Evolutionary conservation across 2,797 vertebrate genomes (phyloP), one percentile per base, ranked within the genome.

Genomic region (Graptemys geographica): DNA sequence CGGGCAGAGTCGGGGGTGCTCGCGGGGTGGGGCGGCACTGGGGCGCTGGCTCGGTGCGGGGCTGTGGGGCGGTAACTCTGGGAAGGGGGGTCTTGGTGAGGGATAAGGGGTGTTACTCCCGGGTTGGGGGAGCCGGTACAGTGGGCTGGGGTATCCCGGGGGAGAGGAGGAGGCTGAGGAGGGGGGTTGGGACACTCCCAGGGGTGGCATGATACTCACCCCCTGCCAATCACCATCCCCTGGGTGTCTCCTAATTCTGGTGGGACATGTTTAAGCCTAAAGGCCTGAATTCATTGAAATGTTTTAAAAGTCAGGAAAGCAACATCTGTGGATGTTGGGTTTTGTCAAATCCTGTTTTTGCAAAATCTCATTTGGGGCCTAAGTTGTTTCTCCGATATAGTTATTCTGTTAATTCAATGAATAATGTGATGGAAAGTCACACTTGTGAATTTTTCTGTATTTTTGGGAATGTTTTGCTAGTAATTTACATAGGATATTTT

Each of bases 1-100:
- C 11, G 5, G 21, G 51, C 44, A 15, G 8, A 1, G 2, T 4
- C 15, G 5, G 83, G 55, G 7, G 11, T 0, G 76, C 69, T n/a
- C 8, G n/a, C 23, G 10, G 55, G 55, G 11, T 23, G 81, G 11
- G 52, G 31, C 21, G 49, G 31, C 2, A 3, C 11, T 47, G 52
- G 31, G 53, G 27, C 44, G 69, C 37, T 12, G 76, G 7, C 72
- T 51, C 3, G 31, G 8, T 57, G 49, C 4, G 16, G 55, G 53
- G 8, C 57, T 33, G 41, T 37, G 49, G 5, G 44, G 21, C 11
- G 25, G 33, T 51, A 15, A 44, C 23, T 44, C 44, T 16, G 3
- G 33, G 11, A 5, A 18, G 7, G 31, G 57, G 59, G 28, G 59
- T 28, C 11, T 62, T 62, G 28, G 59, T 8, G 31, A 18, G 33